Percentiles rank a stretch among this genome's conserved stretches.
Evolutionary conservation across 2,797 vertebrate genomes (phyloP).

Genomic region (Propithecus deckenii): DNA sequence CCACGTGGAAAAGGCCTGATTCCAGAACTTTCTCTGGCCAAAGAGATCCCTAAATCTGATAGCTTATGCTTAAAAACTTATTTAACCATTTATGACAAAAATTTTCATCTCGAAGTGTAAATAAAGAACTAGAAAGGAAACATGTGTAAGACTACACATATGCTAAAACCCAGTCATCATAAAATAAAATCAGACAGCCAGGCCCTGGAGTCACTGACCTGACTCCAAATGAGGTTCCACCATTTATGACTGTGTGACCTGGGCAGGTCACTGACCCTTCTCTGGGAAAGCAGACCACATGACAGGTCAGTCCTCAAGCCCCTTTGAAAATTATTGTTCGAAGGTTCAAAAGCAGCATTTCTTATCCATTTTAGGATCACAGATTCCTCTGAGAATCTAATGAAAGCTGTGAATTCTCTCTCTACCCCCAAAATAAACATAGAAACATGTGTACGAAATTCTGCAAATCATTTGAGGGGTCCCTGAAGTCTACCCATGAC

Average conservation of each 20-base stretch:
- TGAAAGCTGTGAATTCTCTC: background rate
- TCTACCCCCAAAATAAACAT: background rate
- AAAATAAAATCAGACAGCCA: background rate
- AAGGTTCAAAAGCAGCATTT: conserved; percentile 2
- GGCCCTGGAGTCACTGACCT: background rate
- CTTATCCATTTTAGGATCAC: background rate
- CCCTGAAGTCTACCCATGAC: background rate
- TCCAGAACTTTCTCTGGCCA: conserved; percentile 18
- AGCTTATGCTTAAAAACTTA: conserved; percentile 28
- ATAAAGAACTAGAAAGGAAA: conserved; percentile 45
- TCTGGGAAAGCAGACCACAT: background rate
- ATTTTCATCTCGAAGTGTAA: conserved; percentile 28
- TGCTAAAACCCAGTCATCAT: background rate
- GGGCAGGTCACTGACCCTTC: background rate
- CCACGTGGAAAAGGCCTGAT: background rate
- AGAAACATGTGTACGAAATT: background rate
- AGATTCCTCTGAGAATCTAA: background rate
- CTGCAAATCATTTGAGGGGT: background rate
- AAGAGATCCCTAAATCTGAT: background rate
- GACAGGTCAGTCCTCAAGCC: background rate
- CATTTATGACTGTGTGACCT: background rate
- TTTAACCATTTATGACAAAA: background rate
- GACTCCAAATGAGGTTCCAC: background rate
- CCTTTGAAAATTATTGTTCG: conserved; percentile 28
- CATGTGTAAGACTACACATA: background rate